Conservation (phyloP, 2,888 invertebrate species). For the Pyrochroa serraticornis region DNA sequence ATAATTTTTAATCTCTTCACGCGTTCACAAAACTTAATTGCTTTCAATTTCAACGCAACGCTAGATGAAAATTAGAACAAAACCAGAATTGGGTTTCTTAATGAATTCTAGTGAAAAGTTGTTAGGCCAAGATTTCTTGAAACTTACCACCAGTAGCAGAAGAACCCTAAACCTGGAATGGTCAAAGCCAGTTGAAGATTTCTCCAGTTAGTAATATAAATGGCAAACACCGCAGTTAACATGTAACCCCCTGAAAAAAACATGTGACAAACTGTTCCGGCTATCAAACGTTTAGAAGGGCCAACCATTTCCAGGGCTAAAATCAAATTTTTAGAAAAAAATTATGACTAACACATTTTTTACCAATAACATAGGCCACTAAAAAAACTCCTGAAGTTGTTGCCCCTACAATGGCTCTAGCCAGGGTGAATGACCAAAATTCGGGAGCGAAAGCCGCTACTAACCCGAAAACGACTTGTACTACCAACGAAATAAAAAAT, state of each 20-base stretch:
- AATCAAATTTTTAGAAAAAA: conserved; percentile 28
- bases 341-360: conserved; percentile 5
- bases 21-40: no score
- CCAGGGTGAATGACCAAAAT: conserved; percentile 69
- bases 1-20: no score
- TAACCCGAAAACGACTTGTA: conserved; percentile 72
- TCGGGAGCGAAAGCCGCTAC: conserved; percentile 71
- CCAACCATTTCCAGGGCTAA: conserved; percentile 74
- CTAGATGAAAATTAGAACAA: no score
- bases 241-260: conserved; percentile 78
- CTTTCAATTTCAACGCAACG: no score
- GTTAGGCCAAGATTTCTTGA: neutral
- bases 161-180: conserved; percentile 69
- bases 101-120: no score
- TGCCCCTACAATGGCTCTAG: conserved; percentile 72
- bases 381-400: conserved; percentile 79
- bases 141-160: conserved; percentile 71
- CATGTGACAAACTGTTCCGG: conserved; percentile 75
- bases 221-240: conserved; percentile 70
- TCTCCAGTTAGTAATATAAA: conserved; percentile 72
- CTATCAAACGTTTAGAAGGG: conserved; percentile 69
- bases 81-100: no score
- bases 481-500: conserved; percentile 73
- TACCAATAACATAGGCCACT: conserved; percentile 79
- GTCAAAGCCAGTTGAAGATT: conserved; percentile 72